Base-by-base conservation (phyloP, 2,888 invertebrate genomes). In the Chrysina gloriosa region DNA sequence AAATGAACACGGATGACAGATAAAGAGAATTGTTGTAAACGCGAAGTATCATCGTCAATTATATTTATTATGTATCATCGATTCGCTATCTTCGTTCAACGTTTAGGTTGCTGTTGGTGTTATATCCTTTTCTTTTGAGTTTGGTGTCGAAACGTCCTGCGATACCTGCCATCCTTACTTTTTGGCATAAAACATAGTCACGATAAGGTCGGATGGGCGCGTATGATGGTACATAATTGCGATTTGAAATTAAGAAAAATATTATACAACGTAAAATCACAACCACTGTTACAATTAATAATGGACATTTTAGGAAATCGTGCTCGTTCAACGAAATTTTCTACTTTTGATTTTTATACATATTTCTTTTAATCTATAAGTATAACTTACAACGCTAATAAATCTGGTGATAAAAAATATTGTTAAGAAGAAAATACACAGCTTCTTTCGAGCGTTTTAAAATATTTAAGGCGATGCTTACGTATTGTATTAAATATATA, bases 1-100 rank as follows among this genome's bases (percentile, higher is more conserved):
- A 36, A 23, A 56, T 56, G 56, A 36, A 56, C 21, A 36, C 21
- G 36, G 56, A 56, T 56, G 56, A 56, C 56, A 56, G 56, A 54
- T 2, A 25, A 21, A 14, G 19, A 16, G 25, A 19, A 42, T 14
- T 9, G 45, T 29, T 5, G 3, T 29, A 29, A 29, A 3, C 7
- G 29, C 29, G 29, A 29, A 29, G 29, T 29, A 29, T 29, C 7
- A 3, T 36, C 9, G 14, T 36, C 36, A 11, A 4, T 11, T 11
- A 4, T 36, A 36, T 36, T 36, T 36, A 36, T 11, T 11, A n/a
- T 36, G 11, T 36, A 36, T 14, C 36, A 5, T 36, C n/a, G 11
- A 36, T 7, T 11, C 2, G 4, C 14, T 34, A 11, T 36, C 36
- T 36, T 36, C 36, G 11, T 36, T 36, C 36, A 11, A 36, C 14